phyloP scores from a whole-genome alignment of 2,797 vertebrate genomes.

The Leptoclinus maculatus region DNA sequence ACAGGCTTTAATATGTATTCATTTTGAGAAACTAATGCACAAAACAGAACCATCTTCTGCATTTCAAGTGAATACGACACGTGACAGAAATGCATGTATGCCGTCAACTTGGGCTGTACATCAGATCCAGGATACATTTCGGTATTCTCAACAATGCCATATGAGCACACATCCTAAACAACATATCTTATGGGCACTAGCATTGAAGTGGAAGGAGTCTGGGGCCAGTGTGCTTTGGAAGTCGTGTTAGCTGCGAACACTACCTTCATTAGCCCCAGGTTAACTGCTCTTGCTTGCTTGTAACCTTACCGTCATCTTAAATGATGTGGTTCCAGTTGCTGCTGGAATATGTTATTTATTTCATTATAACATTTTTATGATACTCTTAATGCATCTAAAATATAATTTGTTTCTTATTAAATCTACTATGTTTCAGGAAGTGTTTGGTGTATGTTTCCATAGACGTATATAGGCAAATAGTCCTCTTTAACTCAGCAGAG shows the following conservation, averaged over 20 bases:
- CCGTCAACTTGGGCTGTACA: too few relatives aligned
- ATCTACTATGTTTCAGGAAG: too few relatives aligned
- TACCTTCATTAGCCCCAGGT: background rate
- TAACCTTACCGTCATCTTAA: background rate
- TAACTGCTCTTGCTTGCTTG: background rate
- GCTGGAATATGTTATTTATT: background rate
- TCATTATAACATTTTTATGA: background rate
- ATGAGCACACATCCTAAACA: too few relatives aligned
- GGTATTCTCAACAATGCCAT: too few relatives aligned
- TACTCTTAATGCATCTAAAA: too few relatives aligned
- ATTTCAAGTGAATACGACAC: too few relatives aligned
- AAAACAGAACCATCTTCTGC: too few relatives aligned
- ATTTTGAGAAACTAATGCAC: background rate
- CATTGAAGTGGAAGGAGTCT: background rate
- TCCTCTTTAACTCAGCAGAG: background rate
- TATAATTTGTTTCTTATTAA: too few relatives aligned
- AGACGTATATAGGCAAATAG: background rate
- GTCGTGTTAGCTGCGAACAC: background rate
- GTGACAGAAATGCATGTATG: too few relatives aligned
- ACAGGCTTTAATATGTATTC: background rate
- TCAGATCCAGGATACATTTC: too few relatives aligned
- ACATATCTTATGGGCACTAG: too few relatives aligned
- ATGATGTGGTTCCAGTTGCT: background rate
- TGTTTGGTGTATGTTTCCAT: too few relatives aligned
- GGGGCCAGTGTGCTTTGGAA: background rate